These are phyloP conservation scores for Thyatira batis DNA, from an alignment of 2,888 invertebrate species.

Conservation along the genomic window DNA sequence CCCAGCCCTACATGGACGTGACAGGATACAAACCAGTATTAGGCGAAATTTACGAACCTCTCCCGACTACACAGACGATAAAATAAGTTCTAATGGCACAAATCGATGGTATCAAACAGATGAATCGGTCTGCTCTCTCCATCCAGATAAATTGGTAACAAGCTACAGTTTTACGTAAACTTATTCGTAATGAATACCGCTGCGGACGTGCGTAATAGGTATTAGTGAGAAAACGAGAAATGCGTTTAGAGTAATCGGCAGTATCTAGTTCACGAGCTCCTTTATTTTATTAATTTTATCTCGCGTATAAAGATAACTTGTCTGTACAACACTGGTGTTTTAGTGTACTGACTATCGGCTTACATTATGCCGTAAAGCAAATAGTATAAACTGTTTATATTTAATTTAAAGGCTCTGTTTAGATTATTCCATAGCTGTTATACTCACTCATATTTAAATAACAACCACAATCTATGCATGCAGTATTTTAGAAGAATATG, in stretches of 20 bases:
- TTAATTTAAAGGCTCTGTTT: not conserved
- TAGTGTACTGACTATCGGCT: not conserved
- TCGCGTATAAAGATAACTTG: not conserved
- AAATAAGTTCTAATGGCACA: slow-evolving; percentile 63
- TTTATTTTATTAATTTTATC: not conserved
- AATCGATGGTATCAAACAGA: slow-evolving; percentile 64
- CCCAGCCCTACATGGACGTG: slow-evolving; percentile 56
- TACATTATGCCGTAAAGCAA: not conserved
- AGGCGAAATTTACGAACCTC: slow-evolving; percentile 64
- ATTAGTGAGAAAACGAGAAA: slow-evolving; percentile 32
- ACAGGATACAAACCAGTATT: slow-evolving; percentile 64
- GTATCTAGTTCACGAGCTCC: not conserved
- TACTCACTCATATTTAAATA: too few species aligned
- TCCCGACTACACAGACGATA: slow-evolving; percentile 44
- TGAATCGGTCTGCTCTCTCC: slow-evolving; percentile 49
- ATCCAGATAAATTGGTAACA: slow-evolving; percentile 52
- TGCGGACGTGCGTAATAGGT: slow-evolving; percentile 37
- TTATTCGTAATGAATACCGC: slow-evolving; percentile 44
- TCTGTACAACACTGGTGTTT: not conserved
- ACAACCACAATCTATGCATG: too few species aligned
- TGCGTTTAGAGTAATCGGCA: slow-evolving; percentile 4
- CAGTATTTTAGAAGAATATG: too few species aligned
- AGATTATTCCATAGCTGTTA: not conserved
- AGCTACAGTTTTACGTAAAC: slow-evolving; percentile 44
- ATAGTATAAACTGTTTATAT: not conserved